Percentiles rank a stretch among this genome's conserved stretches.
These are phyloP conservation scores for Blomia tropicalis DNA, from an alignment of 2,888 invertebrate species.

Conservation along the genomic window DNA sequence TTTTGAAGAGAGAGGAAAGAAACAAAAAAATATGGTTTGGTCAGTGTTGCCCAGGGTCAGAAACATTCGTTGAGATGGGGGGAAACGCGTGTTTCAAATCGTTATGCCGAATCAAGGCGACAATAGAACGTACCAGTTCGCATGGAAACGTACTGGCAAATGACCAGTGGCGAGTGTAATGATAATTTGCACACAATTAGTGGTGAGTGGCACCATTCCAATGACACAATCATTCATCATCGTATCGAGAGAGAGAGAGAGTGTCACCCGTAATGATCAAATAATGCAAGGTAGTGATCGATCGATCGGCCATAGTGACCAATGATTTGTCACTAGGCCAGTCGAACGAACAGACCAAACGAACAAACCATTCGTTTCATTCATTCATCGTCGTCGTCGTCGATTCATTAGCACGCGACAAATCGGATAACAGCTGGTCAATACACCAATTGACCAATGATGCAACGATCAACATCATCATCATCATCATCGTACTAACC, in stretches of 20 bases:
- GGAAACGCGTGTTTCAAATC: too few relatives aligned
- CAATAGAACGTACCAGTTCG: too few relatives aligned
- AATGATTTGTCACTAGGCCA: constrained; percentile 8
- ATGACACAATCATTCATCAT: background rate
- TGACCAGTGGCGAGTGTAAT: background rate
- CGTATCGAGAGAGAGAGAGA: constrained; percentile 5
- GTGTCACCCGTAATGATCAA: constrained; percentile 7
- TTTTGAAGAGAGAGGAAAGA: background rate
- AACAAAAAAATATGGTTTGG: background rate
- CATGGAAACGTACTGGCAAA: too few relatives aligned
- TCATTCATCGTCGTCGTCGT: background rate
- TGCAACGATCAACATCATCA: background rate
- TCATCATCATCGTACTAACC: constrained; percentile 2
- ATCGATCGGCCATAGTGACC: background rate
- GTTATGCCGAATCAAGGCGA: background rate
- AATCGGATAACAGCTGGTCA: background rate
- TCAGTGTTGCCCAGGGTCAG: constrained; percentile 5
- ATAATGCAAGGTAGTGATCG: background rate
- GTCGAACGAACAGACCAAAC: background rate
- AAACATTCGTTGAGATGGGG: too few relatives aligned
- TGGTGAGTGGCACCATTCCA: background rate
- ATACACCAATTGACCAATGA: background rate
- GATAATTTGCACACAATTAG: constrained; percentile 14
- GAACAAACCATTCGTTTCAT: background rate
- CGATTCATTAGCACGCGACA: background rate